phyloP scores from a whole-genome alignment of 2,113 vertebrate genomes.

The Empidonax traillii region DNA sequence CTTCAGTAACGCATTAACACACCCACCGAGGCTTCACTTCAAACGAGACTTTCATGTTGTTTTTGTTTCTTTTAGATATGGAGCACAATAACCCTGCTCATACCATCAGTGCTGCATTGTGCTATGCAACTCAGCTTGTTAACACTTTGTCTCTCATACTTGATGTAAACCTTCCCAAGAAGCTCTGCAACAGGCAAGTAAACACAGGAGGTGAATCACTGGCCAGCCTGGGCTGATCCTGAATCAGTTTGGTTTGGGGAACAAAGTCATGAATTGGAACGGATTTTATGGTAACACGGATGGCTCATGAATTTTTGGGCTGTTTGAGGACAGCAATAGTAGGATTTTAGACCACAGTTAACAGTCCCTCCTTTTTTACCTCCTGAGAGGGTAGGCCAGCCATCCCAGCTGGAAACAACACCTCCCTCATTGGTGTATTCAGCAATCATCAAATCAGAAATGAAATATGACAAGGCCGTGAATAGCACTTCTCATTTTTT shows the following conservation, averaged over 20 bases:
- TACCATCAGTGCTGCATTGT: conserved; percentile 94
- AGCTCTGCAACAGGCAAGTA: conserved; percentile 93
- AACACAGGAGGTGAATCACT: background rate
- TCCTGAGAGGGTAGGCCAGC: background rate
- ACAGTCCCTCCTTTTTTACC: background rate
- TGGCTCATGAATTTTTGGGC: background rate
- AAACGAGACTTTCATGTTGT: background rate
- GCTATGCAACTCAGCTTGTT: conserved; percentile 92
- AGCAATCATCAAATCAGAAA: background rate
- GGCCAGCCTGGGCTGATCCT: background rate
- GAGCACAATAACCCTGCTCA: conserved; percentile 94
- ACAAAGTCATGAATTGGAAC: background rate
- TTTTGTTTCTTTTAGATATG: conserved; percentile 78
- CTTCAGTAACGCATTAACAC: background rate
- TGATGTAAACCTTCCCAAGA: conserved; percentile 94
- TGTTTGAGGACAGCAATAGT: background rate
- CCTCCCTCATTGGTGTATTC: background rate
- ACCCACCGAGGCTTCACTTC: background rate
- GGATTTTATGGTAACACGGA: background rate
- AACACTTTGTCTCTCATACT: conserved; percentile 95
- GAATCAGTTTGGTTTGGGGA: background rate
- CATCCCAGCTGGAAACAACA: background rate
- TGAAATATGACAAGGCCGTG: background rate
- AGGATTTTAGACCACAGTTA: background rate
- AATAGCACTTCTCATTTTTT: background rate